phyloP scores from a whole-genome alignment of 1,140 invertebrate species.

The Oncopodura yosiiana region DNA sequence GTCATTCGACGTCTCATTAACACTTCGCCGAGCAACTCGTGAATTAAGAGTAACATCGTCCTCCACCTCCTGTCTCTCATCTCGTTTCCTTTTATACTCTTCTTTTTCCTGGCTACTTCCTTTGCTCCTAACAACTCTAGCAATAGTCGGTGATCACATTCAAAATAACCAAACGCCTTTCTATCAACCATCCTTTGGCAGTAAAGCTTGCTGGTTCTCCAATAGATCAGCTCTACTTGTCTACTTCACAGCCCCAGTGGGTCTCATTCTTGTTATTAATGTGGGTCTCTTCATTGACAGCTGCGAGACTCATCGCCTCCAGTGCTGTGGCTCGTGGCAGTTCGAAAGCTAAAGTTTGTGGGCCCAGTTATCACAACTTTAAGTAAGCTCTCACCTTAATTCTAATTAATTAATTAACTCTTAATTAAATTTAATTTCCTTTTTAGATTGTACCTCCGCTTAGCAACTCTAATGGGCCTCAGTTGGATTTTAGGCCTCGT shows the following conservation, averaged over 20 bases:
- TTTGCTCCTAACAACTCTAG: conserved; percentile 42
- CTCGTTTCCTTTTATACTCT: conserved; percentile 45
- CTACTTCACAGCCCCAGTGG: conserved; percentile 48
- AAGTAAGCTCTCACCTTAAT: conserved; percentile 25
- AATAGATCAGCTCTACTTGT: conserved; percentile 44
- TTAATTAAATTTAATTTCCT: conserved; percentile 13
- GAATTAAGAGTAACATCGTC: conserved; percentile 44
- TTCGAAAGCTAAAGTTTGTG: conserved; percentile 38
- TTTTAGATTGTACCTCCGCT: conserved; percentile 47
- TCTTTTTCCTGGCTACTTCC: conserved; percentile 48
- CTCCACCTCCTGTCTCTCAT: conserved; percentile 36
- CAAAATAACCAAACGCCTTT: conserved; percentile 38
- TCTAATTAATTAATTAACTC: background rate
- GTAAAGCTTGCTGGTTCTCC: conserved; percentile 48
- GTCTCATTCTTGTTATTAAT: conserved; percentile 44
- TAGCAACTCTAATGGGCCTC: conserved; percentile 48
- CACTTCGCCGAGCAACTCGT: conserved; percentile 44
- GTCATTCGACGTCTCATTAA: conserved; percentile 50
- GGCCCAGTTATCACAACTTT: conserved; percentile 37
- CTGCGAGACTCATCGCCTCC: conserved; percentile 46
- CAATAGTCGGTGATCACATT: conserved; percentile 44
- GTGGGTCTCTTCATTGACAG: conserved; percentile 45
- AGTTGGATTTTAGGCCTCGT: conserved; percentile 48
- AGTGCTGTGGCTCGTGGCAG: conserved; percentile 42
- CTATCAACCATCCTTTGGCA: conserved; percentile 44